These are phyloP conservation scores for Benthosema pterotum DNA, from an alignment of 2,797 vertebrate genomes.

Conservation along the genomic window DNA sequence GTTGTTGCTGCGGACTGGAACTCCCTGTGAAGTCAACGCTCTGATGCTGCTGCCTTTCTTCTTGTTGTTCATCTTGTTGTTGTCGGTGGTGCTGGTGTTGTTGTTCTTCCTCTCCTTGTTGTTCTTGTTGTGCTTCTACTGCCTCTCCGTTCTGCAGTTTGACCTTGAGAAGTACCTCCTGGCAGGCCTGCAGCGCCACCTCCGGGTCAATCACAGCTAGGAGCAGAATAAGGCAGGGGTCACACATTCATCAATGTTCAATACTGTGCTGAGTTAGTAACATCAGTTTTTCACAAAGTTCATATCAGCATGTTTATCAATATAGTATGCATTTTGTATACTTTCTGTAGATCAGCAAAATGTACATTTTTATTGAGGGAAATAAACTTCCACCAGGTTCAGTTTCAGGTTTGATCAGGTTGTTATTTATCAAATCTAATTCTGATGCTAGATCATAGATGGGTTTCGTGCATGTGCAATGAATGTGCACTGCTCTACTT, in stretches of 20 bases:
- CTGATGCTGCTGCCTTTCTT: not conserved
- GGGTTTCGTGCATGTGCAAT: too few species aligned
- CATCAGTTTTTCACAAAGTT: not conserved
- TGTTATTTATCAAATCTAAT: too few species aligned
- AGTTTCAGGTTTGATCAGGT: too few species aligned
- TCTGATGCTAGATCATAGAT: too few species aligned
- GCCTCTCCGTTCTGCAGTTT: conserved; percentile 79
- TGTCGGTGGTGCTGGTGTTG: not conserved
- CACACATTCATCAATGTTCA: not conserved
- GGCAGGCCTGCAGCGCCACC: conserved; percentile 90
- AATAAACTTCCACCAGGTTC: too few species aligned
- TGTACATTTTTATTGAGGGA: too few species aligned
- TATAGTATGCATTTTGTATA: too few species aligned
- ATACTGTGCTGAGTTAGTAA: not conserved
- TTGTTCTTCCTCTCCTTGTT: not conserved
- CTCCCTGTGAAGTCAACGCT: not conserved
- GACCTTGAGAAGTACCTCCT: conserved; percentile 94
- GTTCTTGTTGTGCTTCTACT: conserved; percentile 64
- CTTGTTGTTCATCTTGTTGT: too few species aligned
- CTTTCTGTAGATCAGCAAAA: too few species aligned
- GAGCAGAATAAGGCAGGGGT: conserved; percentile 11
- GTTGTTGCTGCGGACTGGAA: conserved; percentile 19
- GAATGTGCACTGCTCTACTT: too few species aligned
- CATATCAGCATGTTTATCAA: too few species aligned
- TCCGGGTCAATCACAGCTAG: conserved; percentile 85